Evolutionary conservation across 2,113 vertebrate genomes (phyloP), one percentile per base, ranked within the genome.

Genomic region (Nycticebus coucang): DNA sequence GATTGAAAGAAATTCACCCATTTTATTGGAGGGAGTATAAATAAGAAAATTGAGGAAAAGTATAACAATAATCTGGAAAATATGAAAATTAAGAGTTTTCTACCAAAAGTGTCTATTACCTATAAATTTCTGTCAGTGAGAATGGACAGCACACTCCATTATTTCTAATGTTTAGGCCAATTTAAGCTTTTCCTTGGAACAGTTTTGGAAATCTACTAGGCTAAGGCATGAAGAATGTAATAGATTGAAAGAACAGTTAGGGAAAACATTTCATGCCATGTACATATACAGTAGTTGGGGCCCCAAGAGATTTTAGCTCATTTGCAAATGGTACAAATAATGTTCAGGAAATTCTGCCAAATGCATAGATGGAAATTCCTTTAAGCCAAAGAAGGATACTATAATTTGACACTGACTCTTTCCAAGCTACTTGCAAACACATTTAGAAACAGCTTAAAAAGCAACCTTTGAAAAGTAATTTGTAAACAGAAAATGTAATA

Each of bases 361-460:
- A 57, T 11, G 53, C 4, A 53, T 35, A 82, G 68, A 35, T 80
- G 71, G 37, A 21, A 80, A 82, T 53, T 62, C 7, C n/a, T 26
- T 93, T 81, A 19, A 41, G 10, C 75, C n/a, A 93, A 83, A 69
- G 24, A 62, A 75, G 33, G 19, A 55, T 53, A 66, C 64, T 21
- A 7, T 60, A 62, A 45, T 19, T 7, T 72, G 26, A 69, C 22
- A 66, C 64, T 13, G 78, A 66, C 22, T 75, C 17, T 28, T 87
- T 62, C 45, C 30, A 94, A 81, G 35, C 11, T 30, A 7, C 57
- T 90, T 62, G 37, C n/a, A 87, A 93, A 91, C 28, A n/a, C 45
- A 59, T 79, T 79, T 79, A 45, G 50, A 35, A 92, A 64, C 83
- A 24, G 5, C 15, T 55, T 33, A 72, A 87, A 81, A 50, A 93